Percentiles rank a stretch among this genome's conserved stretches.
Conservation (phyloP, 37 sponge, comb jelly and placozoan genomes). For the Haliclona indistincta region DNA sequence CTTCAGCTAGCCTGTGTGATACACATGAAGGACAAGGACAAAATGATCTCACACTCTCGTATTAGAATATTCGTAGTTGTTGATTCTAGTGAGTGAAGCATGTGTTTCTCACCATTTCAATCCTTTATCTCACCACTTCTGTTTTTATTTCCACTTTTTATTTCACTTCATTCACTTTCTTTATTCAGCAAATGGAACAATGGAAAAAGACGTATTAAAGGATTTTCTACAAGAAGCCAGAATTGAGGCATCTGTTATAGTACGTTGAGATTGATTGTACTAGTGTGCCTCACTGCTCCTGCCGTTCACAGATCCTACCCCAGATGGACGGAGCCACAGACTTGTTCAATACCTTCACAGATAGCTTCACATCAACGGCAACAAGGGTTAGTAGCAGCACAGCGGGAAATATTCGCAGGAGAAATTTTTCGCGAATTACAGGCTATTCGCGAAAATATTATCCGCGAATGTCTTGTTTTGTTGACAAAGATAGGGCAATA, state of each 20-base stretch:
- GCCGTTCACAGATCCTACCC: conserved; percentile 16
- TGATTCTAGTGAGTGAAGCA: conserved; percentile 27
- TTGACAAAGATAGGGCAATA: too few species aligned
- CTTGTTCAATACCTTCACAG: conserved; percentile 37
- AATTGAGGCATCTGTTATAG: conserved; percentile 76
- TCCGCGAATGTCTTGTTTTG: too few species aligned
- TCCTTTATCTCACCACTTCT: background rate
- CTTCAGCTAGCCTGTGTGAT: conserved; percentile 94
- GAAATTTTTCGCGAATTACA: background rate
- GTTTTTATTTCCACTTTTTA: background rate
- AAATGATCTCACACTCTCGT: conserved; percentile 44
- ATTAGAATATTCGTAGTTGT: conserved; percentile 73
- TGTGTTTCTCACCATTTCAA: background rate
- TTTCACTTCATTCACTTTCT: background rate
- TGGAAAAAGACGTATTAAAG: conserved; percentile 48
- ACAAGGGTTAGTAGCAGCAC: background rate
- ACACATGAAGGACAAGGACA: conserved; percentile 91
- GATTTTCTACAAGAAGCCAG: conserved; percentile 73
- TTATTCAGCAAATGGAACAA: conserved; percentile 21
- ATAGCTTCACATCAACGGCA: conserved; percentile 31
- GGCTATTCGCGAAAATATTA: background rate
- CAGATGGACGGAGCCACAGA: background rate
- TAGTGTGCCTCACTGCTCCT: background rate
- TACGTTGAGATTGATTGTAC: background rate
- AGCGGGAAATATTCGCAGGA: background rate